Percentiles rank a stretch among this genome's conserved stretches.
Evolutionary conservation across 2,113 vertebrate genomes (phyloP).

Genomic region (Gallinago paraguaiae): DNA sequence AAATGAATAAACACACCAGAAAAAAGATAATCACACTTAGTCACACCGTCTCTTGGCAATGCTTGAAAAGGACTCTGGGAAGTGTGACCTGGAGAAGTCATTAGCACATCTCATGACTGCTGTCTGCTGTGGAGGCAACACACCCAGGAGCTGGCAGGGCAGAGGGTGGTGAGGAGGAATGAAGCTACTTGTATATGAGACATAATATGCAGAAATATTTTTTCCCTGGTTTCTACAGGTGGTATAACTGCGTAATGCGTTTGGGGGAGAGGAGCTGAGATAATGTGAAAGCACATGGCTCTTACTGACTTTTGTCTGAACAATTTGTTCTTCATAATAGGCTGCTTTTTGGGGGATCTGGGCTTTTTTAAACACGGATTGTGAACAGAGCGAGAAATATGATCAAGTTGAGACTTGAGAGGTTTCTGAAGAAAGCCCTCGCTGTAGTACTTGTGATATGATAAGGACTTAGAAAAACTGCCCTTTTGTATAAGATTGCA

Average conservation of each 20-base stretch:
- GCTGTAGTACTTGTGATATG: neutral
- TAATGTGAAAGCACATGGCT: neutral
- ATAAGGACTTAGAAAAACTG: conserved; percentile 40
- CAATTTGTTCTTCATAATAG: neutral
- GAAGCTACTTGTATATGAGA: neutral
- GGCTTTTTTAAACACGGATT: neutral
- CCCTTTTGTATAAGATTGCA: conserved; percentile 61
- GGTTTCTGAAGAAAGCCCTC: conserved; percentile 4
- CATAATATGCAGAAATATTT: neutral
- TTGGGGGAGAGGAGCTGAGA: neutral
- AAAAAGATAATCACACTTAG: neutral
- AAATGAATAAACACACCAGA: neutral
- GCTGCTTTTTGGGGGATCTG: conserved; percentile 23
- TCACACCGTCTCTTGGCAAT: conserved; percentile 9
- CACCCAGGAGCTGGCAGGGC: neutral
- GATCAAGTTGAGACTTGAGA: neutral
- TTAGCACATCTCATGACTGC: neutral
- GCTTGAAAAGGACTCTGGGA: conserved; percentile 48
- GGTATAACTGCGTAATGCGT: neutral
- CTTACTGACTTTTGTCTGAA: neutral
- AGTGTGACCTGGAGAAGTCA: neutral
- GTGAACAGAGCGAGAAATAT: neutral
- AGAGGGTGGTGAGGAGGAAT: neutral
- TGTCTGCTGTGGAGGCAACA: neutral
- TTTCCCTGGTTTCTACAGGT: neutral